Percentiles rank a stretch among this genome's conserved stretches.
Evolutionary conservation across 2,888 invertebrate genomes (phyloP).

Genomic region (Sinelater perroti): DNA sequence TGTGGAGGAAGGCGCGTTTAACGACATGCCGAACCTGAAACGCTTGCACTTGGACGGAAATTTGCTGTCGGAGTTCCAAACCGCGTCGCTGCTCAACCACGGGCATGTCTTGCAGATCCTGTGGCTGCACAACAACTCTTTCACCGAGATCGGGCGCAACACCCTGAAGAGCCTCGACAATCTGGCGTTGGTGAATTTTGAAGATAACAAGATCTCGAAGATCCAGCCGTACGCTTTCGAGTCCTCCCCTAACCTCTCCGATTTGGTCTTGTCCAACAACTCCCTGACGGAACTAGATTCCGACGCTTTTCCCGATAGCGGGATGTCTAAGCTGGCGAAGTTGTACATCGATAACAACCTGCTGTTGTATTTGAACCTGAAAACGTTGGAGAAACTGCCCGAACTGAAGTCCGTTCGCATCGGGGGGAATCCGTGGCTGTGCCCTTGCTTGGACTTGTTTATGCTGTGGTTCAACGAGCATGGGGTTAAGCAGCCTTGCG

Average conservation of each 20-base stretch:
- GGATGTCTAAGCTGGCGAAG: constrained; percentile 10
- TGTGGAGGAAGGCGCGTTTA: constrained; percentile 15
- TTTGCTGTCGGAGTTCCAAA: constrained; percentile 10
- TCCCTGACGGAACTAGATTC: constrained; percentile 1
- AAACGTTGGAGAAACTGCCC: constrained; percentile 2
- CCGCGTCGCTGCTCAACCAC: constrained; percentile 11
- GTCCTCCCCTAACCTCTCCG: constrained; percentile 11
- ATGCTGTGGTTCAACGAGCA: constrained; percentile 15
- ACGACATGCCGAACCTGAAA: constrained; percentile 17
- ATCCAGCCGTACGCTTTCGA: constrained; percentile 20
- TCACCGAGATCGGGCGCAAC: constrained; percentile 14
- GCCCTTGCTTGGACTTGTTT: constrained; percentile 24
- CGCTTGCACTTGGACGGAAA: constrained; percentile 28
- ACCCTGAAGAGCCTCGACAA: constrained; percentile 22
- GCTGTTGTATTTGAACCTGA: constrained; percentile 15
- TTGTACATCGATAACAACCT: constrained; percentile 16
- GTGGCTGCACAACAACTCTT: constrained; percentile 20
- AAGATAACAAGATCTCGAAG: constrained; percentile 19
- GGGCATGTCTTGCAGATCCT: constrained; percentile 9
- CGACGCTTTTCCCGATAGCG: constrained; percentile 11
- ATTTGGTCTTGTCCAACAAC: constrained; percentile 21
- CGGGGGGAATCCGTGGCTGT: constrained; percentile 33
- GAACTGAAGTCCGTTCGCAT: constrained; percentile 13
- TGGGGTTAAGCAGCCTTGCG: constrained; percentile 15
- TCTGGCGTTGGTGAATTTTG: constrained; percentile 21